A percentile compares a stretch with the other conserved stretches of the same genome.
Conservation (phyloP, 2,888 invertebrate genomes). For the Mechanitis mazaeus region DNA sequence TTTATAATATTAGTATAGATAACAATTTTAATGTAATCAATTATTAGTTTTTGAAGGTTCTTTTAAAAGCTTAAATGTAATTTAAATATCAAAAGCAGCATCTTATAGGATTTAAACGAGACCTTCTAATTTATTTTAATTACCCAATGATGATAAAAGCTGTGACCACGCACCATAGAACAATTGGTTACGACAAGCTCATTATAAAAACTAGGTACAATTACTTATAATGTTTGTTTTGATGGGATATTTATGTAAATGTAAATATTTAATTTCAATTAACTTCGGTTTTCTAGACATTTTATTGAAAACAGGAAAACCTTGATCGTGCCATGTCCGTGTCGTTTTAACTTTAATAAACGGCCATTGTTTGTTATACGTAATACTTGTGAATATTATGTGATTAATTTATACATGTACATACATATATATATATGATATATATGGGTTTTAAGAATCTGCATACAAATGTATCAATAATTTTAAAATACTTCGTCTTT, state of each 20-base stretch:
- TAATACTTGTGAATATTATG: background rate
- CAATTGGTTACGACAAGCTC: background rate
- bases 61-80: too few relatives aligned
- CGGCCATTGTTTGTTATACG: conserved; percentile 22
- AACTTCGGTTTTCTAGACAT: conserved; percentile 24
- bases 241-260: conserved; percentile 19
- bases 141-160: too few relatives aligned
- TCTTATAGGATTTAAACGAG: too few relatives aligned
- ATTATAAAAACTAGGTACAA: conserved; percentile 15
- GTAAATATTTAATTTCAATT: conserved; percentile 21
- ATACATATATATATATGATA: too few relatives aligned
- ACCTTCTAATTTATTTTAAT: too few relatives aligned
- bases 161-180: background rate
- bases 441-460: too few relatives aligned
- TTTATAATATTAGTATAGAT: too few relatives aligned
- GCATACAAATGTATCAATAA: too few relatives aligned
- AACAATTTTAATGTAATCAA: background rate
- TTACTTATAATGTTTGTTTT: conserved; percentile 16
- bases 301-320: conserved; percentile 54
- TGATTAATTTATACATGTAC: background rate
- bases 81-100: too few relatives aligned
- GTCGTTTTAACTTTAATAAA: conserved; percentile 24
- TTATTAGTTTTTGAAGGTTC: too few relatives aligned
- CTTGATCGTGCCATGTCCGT: conserved; percentile 21
- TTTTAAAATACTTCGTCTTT: too few relatives aligned